Base-by-base conservation (phyloP, 2,888 invertebrate genomes). In the Disparrhopalites patrizii region DNA sequence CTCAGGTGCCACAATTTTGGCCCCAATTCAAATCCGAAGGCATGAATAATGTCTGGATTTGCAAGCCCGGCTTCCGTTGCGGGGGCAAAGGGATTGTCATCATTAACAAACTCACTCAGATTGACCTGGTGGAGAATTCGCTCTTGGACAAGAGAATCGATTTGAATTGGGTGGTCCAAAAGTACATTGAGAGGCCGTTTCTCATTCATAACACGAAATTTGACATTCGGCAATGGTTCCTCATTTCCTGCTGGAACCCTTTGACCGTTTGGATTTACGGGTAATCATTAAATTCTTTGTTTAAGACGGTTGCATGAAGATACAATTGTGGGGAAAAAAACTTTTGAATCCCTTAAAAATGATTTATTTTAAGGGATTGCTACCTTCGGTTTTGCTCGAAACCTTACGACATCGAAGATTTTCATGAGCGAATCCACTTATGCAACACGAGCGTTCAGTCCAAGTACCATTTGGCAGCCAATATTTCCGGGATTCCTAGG, bases 151-250 rank as follows among this genome's bases (percentile, higher is more conserved):
- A 73, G 77, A 85, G 90, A 82, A 69, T 43, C 20, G 43, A 43
- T n/a, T 43, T 78, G 76, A 73, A 80, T 40, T 95, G 89, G 79
- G 93, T 96, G 56, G 90, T 95, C 13, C 95, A 96, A 79, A 96
- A 96, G 81, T 96, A 96, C 79, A 93, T 95, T 75, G 94, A 95
- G 82, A 86, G 87, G 68, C 95, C 95, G 0, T 81, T 95, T 62
- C 85, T 93, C 55, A 87, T 95, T 72, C 88, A 93, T 80, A 85
- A 90, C 76, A 93, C 93, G 1, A 95, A 95, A 81, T 95, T 95
- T 78, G 95, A 95, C 80, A 94, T 95, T 74, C 85, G 95, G 4
- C 95, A 95, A 80, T 95, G 95, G 95, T 94, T 95, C 80, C 81
- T 95, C 70, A 88, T 95, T 30, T 93, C 94, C 0, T 90, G 88